Conservation (phyloP, 2,888 invertebrate species). For the Ochlodes sylvanus region DNA sequence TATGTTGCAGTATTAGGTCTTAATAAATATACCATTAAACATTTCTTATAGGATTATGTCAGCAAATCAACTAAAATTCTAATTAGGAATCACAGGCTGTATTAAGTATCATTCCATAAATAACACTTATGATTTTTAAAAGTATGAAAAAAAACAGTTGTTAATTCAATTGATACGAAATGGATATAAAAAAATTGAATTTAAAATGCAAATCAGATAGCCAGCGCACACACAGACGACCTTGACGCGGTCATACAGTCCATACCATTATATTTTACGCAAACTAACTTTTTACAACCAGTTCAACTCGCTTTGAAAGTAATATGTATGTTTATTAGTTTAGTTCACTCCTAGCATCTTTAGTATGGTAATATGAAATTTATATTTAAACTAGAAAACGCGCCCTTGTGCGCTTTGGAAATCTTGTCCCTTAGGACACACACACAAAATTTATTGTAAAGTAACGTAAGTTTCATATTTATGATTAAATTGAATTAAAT, state of each 20-base stretch:
- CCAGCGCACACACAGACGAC: constrained; percentile 20
- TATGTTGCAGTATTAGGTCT: too few relatives aligned
- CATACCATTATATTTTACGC: constrained; percentile 21
- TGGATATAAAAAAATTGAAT: constrained; percentile 11
- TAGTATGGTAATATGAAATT: neutral
- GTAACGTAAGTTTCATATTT: too few relatives aligned
- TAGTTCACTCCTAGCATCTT: neutral
- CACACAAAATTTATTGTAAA: too few relatives aligned
- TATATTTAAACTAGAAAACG: too few relatives aligned
- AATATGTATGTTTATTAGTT: constrained; percentile 11
- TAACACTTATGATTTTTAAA: too few relatives aligned
- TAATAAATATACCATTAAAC: too few relatives aligned
- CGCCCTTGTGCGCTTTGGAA: too few relatives aligned
- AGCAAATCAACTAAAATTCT: too few relatives aligned
- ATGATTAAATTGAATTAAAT: too few relatives aligned
- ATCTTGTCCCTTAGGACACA: neutral
- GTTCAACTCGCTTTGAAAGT: constrained; percentile 23
- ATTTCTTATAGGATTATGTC: too few relatives aligned
- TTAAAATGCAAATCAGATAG: constrained; percentile 24
- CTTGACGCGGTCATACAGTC: constrained; percentile 30
- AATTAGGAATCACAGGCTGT: too few relatives aligned
- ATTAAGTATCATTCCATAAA: too few relatives aligned
- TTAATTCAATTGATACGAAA: neutral
- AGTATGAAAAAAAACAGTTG: neutral
- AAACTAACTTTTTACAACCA: constrained; percentile 26